These are phyloP conservation scores for Bombus affinis DNA, from an alignment of 1,140 invertebrate genomes.

Conservation along the genomic window DNA sequence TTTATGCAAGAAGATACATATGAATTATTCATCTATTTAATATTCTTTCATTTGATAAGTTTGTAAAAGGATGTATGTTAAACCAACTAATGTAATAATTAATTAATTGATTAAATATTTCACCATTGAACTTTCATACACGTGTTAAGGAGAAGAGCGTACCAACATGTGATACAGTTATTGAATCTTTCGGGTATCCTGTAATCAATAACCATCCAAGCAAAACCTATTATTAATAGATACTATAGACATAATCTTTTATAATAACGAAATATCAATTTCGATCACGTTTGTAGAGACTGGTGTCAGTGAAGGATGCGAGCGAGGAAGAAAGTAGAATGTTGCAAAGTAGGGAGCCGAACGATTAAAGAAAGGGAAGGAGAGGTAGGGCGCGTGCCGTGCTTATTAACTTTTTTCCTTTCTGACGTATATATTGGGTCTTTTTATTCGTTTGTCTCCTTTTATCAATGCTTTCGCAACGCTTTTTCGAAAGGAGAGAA, in stretches of 20 bases:
- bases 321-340: slow-evolving; percentile 34
- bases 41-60: no score
- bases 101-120: neutral
- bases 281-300: neutral
- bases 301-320: neutral
- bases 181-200: neutral
- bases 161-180: neutral
- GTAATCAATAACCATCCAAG: neutral
- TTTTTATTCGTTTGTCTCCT: slow-evolving; percentile 31
- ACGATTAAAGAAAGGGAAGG: slow-evolving; percentile 34
- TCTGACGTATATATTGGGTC: slow-evolving; percentile 33
- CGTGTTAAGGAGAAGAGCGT: neutral
- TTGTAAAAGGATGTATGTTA: no score
- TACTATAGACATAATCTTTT: neutral
- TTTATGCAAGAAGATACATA: no score
- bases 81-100: no score
- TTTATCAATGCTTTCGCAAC: slow-evolving; percentile 47
- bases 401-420: slow-evolving; percentile 76
- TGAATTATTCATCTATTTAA: no score
- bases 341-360: slow-evolving; percentile 26
- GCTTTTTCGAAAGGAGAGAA: slow-evolving; percentile 19
- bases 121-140: no score
- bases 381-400: slow-evolving; percentile 74
- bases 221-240: slow-evolving; percentile 1
- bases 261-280: slow-evolving; percentile 3